Base-by-base conservation (phyloP, 2,113 vertebrate genomes). In the Ramphastos sulfuratus region DNA sequence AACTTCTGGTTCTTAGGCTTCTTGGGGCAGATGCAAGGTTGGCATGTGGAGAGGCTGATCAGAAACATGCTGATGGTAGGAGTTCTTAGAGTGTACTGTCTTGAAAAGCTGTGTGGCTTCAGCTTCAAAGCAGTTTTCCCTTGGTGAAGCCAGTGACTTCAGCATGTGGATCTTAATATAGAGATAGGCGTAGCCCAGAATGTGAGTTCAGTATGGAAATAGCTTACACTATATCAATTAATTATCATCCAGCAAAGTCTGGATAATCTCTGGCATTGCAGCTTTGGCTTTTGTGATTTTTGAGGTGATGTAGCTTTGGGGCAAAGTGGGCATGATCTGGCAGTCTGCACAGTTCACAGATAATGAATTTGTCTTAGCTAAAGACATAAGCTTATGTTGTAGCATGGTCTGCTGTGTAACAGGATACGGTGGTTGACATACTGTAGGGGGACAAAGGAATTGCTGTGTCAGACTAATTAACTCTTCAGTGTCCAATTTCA, bases 361-460 rank as follows among this genome's bases (percentile, higher is more conserved):
- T 15, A 23, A 11, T 7, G 54, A 65, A 60, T 23, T 27, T 55
- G 31, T 66, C 10, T 15, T 21, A 35, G 55, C 18, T 56, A 65
- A 74, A 65, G 27, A 33, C 0, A 0, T 52, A 55, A 55, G 18
- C 46, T 91, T 7, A 4, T 5, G 1, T 10, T 30, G 56, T 63
- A 64, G 19, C 37, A 10, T 0, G 0, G 18, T 50, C 59, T 33
- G 50, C 3, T 5, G 27, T 37, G n/a, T 23, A 44, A 71, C 12
- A 23, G 2, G 2, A 52, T n/a, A 7, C 1, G 4, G 31, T 19
- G 65, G 54, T 17, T 82, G 23, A 27, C 23, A 12, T 7, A 21
- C 31, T 35, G 8, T 14, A 71, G n/a, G 67, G 52, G 67, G 52
- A 70, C 85, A 85, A 80, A 90, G 67, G 60, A 80, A 64, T 31